These are phyloP conservation scores for Meloidogyne chitwoodi DNA, from an alignment of 1,140 invertebrate species.

Conservation along the genomic window DNA sequence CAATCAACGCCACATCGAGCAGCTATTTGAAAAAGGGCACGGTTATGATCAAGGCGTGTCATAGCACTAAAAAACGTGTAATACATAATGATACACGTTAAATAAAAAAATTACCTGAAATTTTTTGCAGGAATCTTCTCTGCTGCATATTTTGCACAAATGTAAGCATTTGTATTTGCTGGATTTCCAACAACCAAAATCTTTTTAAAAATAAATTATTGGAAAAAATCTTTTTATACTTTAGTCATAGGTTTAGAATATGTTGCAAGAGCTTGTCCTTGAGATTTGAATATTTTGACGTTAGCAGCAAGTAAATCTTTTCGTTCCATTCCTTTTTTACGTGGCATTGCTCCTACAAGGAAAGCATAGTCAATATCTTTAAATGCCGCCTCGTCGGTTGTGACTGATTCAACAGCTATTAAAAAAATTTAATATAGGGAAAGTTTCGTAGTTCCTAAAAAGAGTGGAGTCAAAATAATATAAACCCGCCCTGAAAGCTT, in stretches of 20 bases:
- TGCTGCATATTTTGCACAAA: slow-evolving; percentile 85
- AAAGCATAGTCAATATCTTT: slow-evolving; percentile 95
- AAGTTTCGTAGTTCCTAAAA: no score
- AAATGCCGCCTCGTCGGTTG: slow-evolving; percentile 81
- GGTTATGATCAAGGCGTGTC: slow-evolving; percentile 95
- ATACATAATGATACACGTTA: no score
- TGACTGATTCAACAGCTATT: slow-evolving; percentile 77
- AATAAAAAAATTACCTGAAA: slow-evolving; percentile 68
- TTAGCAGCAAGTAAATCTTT: slow-evolving; percentile 93
- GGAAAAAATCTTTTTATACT: slow-evolving; percentile 63
- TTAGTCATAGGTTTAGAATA: slow-evolving; percentile 89
- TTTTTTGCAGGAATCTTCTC: slow-evolving; percentile 92
- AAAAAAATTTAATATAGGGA: no score
- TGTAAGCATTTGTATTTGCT: slow-evolving; percentile 95
- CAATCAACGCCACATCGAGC: slow-evolving; percentile 65
- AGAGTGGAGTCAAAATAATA: no score
- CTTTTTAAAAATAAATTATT: slow-evolving; percentile 52
- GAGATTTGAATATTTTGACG: slow-evolving; percentile 94
- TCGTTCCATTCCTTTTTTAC: slow-evolving; percentile 95
- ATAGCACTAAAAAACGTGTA: slow-evolving; percentile 69
- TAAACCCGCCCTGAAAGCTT: no score
- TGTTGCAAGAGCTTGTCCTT: slow-evolving; percentile 84
- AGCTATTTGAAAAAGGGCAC: slow-evolving; percentile 77
- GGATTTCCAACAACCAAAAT: slow-evolving; percentile 94
- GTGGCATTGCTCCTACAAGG: slow-evolving; percentile 94